These are phyloP conservation scores for Lycaon pictus DNA, from an alignment of 2,113 vertebrate species.

Conservation along the genomic window DNA sequence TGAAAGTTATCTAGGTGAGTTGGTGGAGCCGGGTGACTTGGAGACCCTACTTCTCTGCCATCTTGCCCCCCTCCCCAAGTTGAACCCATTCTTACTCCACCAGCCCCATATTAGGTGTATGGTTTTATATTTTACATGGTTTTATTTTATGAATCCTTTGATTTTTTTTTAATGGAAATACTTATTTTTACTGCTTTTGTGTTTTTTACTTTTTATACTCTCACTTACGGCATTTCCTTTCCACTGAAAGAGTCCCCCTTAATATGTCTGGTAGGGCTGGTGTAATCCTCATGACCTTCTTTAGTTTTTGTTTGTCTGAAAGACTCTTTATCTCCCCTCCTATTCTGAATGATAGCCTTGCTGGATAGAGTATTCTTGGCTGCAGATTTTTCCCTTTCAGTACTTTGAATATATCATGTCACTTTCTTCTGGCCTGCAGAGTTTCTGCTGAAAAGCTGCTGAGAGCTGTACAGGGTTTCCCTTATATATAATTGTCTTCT, in stretches of 20 bases:
- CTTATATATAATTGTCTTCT: too few relatives aligned
- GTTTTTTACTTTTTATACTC: not conserved
- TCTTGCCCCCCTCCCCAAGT: not conserved
- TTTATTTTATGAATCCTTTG: not conserved
- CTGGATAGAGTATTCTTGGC: not conserved
- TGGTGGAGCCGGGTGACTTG: too few relatives aligned
- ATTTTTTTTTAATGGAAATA: not conserved
- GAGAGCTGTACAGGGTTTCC: too few relatives aligned
- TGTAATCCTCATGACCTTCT: not conserved
- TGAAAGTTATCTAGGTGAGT: too few relatives aligned
- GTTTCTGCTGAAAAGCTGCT: too few relatives aligned
- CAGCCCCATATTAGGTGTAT: not conserved
- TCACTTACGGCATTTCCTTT: not conserved
- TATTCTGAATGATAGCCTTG: not conserved
- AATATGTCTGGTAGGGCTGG: not conserved
- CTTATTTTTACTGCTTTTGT: not conserved
- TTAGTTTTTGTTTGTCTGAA: not conserved
- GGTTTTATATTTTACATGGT: not conserved
- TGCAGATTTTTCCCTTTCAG: not conserved
- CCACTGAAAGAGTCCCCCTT: not conserved
- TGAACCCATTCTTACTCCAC: not conserved
- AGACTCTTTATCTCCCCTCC: not conserved
- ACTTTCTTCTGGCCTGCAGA: too few relatives aligned
- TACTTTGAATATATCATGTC: too few relatives aligned
- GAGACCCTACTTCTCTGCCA: too few relatives aligned